Evolutionary conservation across 2,797 vertebrate genomes (phyloP).

Genomic region (Moxostoma hubbsi): DNA sequence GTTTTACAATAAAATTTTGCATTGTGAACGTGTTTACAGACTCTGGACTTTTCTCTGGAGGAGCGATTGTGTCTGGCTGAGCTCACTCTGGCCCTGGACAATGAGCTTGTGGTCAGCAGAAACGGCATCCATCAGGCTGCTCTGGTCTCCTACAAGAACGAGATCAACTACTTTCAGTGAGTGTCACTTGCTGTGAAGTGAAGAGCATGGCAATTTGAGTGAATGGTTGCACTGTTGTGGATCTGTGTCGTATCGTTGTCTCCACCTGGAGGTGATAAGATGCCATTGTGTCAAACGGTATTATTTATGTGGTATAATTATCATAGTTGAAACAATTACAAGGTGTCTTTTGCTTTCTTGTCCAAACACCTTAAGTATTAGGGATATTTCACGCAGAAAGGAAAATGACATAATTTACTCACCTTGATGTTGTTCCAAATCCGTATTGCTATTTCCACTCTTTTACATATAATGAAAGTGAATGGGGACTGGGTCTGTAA

Average conservation of each 20-base stretch:
- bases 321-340: too few relatives aligned
- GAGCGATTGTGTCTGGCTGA: conserved; percentile 81
- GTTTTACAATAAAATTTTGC: not conserved
- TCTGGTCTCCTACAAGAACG: conserved; percentile 84
- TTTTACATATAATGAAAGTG: too few relatives aligned
- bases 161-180: conserved; percentile 88
- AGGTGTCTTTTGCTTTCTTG: too few relatives aligned
- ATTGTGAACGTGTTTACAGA: conserved; percentile 68
- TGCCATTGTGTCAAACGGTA: not conserved
- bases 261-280: conserved; percentile 41
- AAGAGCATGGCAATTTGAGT: not conserved
- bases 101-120: conserved; percentile 79
- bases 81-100: conserved; percentile 82
- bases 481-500: too few relatives aligned
- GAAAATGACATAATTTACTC: too few relatives aligned
- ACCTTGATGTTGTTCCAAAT: too few relatives aligned
- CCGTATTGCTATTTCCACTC: too few relatives aligned
- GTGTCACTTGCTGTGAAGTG: conserved; percentile 47
- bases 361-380: too few relatives aligned
- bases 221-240: not conserved
- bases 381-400: too few relatives aligned
- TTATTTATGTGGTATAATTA: too few relatives aligned
- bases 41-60: conserved; percentile 79
- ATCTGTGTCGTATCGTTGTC: conserved; percentile 27
- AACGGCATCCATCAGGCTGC: conserved; percentile 81